Conservation (phyloP, 2,888 invertebrate species). For the Automeris io region DNA sequence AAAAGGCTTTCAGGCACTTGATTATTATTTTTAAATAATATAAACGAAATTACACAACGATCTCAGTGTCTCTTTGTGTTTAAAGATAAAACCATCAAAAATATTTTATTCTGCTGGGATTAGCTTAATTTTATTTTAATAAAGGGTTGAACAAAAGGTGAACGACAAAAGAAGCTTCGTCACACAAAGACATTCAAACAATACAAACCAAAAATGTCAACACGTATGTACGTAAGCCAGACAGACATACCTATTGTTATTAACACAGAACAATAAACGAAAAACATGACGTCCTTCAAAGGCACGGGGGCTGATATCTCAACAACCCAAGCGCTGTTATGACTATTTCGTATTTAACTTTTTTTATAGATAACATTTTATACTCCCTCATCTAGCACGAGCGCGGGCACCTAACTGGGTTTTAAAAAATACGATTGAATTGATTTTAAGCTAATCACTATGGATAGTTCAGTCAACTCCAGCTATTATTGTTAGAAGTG, state of each 20-base stretch:
- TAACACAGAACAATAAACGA: constrained; percentile 13
- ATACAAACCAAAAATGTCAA: constrained; percentile 61
- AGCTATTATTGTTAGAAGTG: too few relatives aligned
- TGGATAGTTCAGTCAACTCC: too few relatives aligned
- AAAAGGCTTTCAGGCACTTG: too few relatives aligned
- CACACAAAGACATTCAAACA: constrained; percentile 50
- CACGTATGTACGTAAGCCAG: constrained; percentile 37
- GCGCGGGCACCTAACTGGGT: not conserved
- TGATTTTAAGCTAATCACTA: too few relatives aligned
- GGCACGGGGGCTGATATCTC: constrained; percentile 1
- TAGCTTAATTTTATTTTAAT: too few relatives aligned
- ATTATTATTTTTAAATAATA: too few relatives aligned
- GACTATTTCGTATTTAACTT: not conserved
- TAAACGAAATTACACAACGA: too few relatives aligned
- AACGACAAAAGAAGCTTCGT: constrained; percentile 43
- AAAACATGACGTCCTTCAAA: constrained; percentile 20
- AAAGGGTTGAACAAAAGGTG: constrained; percentile 28
- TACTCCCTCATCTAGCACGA: not conserved
- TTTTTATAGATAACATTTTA: not conserved
- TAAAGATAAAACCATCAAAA: too few relatives aligned
- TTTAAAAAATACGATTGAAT: too few relatives aligned
- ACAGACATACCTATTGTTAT: constrained; percentile 21
- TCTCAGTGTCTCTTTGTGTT: too few relatives aligned
- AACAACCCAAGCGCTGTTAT: not conserved
- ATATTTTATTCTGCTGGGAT: too few relatives aligned